phyloP scores from a whole-genome alignment of 1,140 invertebrate species.

The Potamilus streckersoni region DNA sequence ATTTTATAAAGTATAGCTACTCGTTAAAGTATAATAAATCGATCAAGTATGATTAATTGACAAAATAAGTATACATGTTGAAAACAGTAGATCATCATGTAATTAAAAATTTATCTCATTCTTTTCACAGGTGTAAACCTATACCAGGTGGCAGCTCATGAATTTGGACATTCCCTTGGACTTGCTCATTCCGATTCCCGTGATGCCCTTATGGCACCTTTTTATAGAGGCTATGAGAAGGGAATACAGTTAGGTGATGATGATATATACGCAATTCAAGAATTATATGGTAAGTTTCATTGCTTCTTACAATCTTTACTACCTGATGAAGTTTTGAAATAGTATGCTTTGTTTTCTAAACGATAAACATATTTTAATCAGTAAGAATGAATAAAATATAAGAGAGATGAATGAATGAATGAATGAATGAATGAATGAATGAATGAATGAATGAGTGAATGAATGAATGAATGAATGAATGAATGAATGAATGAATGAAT shows the following conservation, averaged over 20 bases:
- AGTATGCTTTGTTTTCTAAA: too few relatives aligned
- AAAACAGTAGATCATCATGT: not conserved
- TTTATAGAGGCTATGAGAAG: slow-evolving; percentile 72
- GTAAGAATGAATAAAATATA: too few relatives aligned
- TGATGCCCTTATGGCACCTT: slow-evolving; percentile 68
- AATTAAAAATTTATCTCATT: not conserved
- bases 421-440: too few relatives aligned
- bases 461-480: too few relatives aligned
- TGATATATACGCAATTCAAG: slow-evolving; percentile 83
- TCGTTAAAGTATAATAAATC: not conserved
- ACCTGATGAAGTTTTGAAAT: too few relatives aligned
- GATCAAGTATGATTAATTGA: not conserved
- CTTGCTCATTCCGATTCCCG: slow-evolving; percentile 66
- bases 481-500: too few relatives aligned
- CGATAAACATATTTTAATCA: too few relatives aligned
- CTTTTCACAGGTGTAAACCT: slow-evolving; percentile 59
- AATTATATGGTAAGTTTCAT: slow-evolving; percentile 67
- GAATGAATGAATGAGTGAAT: too few relatives aligned
- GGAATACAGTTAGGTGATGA: slow-evolving; percentile 86
- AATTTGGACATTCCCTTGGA: slow-evolving; percentile 69
- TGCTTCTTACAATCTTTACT: too few relatives aligned
- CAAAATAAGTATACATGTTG: not conserved
- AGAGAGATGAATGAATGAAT: too few relatives aligned
- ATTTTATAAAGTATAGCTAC: not conserved
- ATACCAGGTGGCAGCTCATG: slow-evolving; percentile 68